phyloP scores from a whole-genome alignment of 2,888 invertebrate species.

The Scaptomyza reducta region DNA sequence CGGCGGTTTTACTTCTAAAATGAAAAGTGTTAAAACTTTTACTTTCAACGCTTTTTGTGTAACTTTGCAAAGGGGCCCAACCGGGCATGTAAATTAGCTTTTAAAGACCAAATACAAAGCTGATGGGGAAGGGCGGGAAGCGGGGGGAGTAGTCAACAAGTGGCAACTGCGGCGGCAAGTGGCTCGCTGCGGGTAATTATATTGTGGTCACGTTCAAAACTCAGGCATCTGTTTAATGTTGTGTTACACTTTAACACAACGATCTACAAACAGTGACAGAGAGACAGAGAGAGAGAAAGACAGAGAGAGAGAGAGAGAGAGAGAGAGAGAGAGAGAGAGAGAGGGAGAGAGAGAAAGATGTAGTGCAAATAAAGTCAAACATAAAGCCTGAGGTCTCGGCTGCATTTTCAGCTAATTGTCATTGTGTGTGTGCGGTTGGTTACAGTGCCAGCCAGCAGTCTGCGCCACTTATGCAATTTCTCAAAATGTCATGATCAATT shows the following conservation, averaged over 20 bases:
- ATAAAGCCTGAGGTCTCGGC: slow-evolving; percentile 13
- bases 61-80: background rate
- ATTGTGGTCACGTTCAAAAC: slow-evolving; percentile 80
- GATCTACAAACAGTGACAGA: slow-evolving; percentile 14
- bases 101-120: slow-evolving; percentile 56
- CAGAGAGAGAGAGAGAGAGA: slow-evolving; percentile 4
- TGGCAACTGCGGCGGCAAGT: slow-evolving; percentile 51
- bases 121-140: background rate
- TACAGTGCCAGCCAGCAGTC: slow-evolving; percentile 47
- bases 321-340: background rate
- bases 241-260: slow-evolving; percentile 74
- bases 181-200: slow-evolving; percentile 74
- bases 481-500: slow-evolving; percentile 21
- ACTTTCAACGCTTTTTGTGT: slow-evolving; percentile 67
- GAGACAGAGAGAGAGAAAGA: background rate
- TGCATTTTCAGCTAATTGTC: slow-evolving; percentile 40
- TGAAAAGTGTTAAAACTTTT: slow-evolving; percentile 79
- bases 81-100: slow-evolving; percentile 72
- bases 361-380: slow-evolving; percentile 30
- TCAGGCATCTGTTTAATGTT: slow-evolving; percentile 79
- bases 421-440: slow-evolving; percentile 23
- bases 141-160: slow-evolving; percentile 61
- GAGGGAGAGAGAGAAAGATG: too few species aligned
- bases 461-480: slow-evolving; percentile 51
- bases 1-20: slow-evolving; percentile 66